A percentile compares a stretch with the other conserved stretches of the same genome.
phyloP scores from a whole-genome alignment of 2,113 vertebrate genomes.

The Felis catus region DNA sequence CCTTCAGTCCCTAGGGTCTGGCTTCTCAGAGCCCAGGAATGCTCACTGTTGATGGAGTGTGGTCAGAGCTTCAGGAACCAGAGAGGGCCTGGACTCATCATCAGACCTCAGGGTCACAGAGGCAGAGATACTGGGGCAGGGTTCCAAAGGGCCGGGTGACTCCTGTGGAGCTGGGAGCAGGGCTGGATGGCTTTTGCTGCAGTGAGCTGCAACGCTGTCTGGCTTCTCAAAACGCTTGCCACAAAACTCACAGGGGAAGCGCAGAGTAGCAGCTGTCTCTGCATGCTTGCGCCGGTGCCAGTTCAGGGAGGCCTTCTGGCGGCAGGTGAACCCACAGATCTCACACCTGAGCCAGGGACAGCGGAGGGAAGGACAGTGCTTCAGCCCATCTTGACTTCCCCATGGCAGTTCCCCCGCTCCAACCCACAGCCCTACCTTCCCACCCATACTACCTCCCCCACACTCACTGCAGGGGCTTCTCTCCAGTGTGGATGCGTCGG shows the following conservation, averaged over 20 bases:
- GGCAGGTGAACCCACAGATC: conserved; percentile 90
- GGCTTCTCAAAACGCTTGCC: conserved; percentile 90
- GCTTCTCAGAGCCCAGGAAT: neutral
- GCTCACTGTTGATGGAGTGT: neutral
- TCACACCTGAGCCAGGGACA: conserved; percentile 85
- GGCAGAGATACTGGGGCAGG: neutral
- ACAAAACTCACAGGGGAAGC: conserved; percentile 88
- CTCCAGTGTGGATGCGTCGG: conserved; percentile 89
- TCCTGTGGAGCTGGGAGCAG: neutral
- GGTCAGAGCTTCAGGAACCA: neutral
- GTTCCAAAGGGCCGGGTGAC: neutral
- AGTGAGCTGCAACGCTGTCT: conserved; percentile 88
- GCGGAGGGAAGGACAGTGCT: neutral
- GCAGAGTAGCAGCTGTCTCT: conserved; percentile 83
- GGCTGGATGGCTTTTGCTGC: conserved; percentile 87
- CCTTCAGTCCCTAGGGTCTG: neutral
- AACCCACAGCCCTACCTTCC: neutral
- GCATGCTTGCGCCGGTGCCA: conserved; percentile 91
- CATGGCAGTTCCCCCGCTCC: neutral
- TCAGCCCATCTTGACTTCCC: neutral
- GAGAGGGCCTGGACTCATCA: neutral
- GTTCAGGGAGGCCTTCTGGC: conserved; percentile 92
- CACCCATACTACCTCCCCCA: neutral
- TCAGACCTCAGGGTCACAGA: neutral
- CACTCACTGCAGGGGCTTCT: conserved; percentile 91